Percentiles rank a stretch among this genome's conserved stretches.
Evolutionary conservation across 1,140 invertebrate species (phyloP).

Genomic region (Hirudo medicinalis): DNA sequence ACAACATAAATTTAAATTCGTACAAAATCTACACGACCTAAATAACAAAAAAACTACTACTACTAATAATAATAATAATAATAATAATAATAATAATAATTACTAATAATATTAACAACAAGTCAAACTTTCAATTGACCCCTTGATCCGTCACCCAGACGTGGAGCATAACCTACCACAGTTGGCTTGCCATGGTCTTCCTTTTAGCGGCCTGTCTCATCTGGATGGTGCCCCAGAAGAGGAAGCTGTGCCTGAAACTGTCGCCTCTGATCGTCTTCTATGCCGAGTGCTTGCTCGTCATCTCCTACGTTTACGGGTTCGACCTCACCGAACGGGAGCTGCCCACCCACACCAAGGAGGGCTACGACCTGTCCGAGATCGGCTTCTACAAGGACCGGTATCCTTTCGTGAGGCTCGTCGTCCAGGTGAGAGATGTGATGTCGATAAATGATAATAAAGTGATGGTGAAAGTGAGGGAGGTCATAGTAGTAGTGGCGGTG

Average conservation of each 20-base stretch:
- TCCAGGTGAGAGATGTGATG: slow-evolving; percentile 49
- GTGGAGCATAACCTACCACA: slow-evolving; percentile 97
- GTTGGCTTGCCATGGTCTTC: slow-evolving; percentile 87
- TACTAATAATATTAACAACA: not conserved
- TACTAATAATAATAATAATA: slow-evolving; percentile 9
- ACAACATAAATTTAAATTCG: not conserved
- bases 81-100: not conserved
- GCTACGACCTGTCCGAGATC: slow-evolving; percentile 64
- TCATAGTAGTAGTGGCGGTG: too few relatives aligned
- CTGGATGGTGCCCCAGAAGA: slow-evolving; percentile 87
- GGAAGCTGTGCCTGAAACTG: slow-evolving; percentile 71
- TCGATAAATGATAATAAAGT: too few relatives aligned
- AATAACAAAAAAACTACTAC: not conserved
- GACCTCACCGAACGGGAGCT: slow-evolving; percentile 69
- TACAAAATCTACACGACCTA: too few relatives aligned
- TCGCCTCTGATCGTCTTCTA: slow-evolving; percentile 78
- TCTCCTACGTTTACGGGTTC: slow-evolving; percentile 83
- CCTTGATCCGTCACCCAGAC: slow-evolving; percentile 50
- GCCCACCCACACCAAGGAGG: slow-evolving; percentile 46
- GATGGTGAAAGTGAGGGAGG: too few relatives aligned
- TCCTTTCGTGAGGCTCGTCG: slow-evolving; percentile 60
- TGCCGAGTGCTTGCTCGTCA: slow-evolving; percentile 66
- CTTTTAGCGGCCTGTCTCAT: slow-evolving; percentile 81
- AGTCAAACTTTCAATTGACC: not conserved
- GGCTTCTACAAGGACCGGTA: slow-evolving; percentile 58